Base-by-base conservation (phyloP, 2,797 vertebrate species). In the Amblyraja radiata region DNA sequence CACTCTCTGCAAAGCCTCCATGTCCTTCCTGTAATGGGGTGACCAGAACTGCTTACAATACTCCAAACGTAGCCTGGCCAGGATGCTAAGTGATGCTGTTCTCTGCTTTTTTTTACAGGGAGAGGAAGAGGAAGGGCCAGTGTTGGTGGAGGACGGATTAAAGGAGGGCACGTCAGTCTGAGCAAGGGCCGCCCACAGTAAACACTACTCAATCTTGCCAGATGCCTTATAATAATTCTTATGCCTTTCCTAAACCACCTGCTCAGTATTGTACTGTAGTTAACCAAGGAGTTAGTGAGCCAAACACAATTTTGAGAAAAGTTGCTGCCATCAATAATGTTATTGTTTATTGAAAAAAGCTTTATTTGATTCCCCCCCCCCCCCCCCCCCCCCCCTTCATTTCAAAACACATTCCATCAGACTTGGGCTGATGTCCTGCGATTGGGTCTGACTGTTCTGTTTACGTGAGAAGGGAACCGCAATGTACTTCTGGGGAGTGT, bases 131-230 rank as follows among this genome's bases (percentile, higher is more conserved):
- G n/a, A 32, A 11, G 46, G 21, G 5, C 36, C 68, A 11, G 68
- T 73, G 39, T 28, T 6, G n/a, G 81, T 25, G 39, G 71, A 95
- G 18, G 95, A 96, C 81, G 96, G 96, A 94, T 95, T 96, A 79
- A 98, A 98, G 95, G 97, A 98, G 96, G 98, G 98, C 94, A 99
- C 98, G 0, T 99, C 98, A 0, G 98, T 99, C 95, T 99, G 96
- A 99, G 1, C 21, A 94, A 93, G 93, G 94, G 93, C 94, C 83
- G 93, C 94, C 93, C 93, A 93, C 25, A 94, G 94, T 95, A 94
- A 95, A 97, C 96, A 95, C 95, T 94, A 94, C 96, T 96, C 95
- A 95, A 96, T 95, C 96, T 97, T 97, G 97, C 98, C 97, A 98
- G 97, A 98, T 98, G 98, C 98, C 98, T 99, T 99, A 96, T 95